Conservation (phyloP, 2,888 invertebrate genomes). For the Hypolimnas misippus region DNA sequence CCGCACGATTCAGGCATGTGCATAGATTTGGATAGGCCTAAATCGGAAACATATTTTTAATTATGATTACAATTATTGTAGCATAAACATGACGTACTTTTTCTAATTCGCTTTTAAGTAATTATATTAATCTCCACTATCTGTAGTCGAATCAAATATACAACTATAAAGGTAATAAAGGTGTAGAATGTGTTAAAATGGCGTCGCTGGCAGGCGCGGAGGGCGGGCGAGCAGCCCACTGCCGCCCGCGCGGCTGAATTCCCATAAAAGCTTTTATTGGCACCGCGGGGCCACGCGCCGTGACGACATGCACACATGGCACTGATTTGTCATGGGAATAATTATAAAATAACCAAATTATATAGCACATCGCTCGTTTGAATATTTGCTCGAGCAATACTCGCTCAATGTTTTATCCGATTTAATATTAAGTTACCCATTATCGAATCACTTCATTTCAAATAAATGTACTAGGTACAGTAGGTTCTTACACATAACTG, state of each 20-base stretch:
- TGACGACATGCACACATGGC: constrained; percentile 29
- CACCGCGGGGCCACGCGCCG: constrained; percentile 9
- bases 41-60: too few relatives aligned
- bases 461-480: too few relatives aligned
- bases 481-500: too few relatives aligned
- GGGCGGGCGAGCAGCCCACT: constrained; percentile 7
- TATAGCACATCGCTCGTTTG: constrained; percentile 3
- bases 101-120: not conserved
- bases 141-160: not conserved
- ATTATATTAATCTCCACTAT: not conserved
- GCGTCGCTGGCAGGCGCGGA: constrained; percentile 1
- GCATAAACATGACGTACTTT: too few relatives aligned
- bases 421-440: not conserved
- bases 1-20: too few relatives aligned
- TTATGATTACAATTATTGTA: too few relatives aligned
- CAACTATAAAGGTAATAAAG: not conserved
- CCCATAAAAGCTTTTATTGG: constrained; percentile 46
- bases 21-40: too few relatives aligned
- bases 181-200: constrained; percentile 3
- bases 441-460: not conserved
- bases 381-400: not conserved
- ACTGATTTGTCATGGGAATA: constrained; percentile 25
- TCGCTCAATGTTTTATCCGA: not conserved
- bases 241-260: constrained; percentile 28
- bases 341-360: constrained; percentile 6